Evolutionary conservation across 2,888 invertebrate species (phyloP), one percentile per base, ranked within the genome.

Genomic region (Apocheima hispidaria): DNA sequence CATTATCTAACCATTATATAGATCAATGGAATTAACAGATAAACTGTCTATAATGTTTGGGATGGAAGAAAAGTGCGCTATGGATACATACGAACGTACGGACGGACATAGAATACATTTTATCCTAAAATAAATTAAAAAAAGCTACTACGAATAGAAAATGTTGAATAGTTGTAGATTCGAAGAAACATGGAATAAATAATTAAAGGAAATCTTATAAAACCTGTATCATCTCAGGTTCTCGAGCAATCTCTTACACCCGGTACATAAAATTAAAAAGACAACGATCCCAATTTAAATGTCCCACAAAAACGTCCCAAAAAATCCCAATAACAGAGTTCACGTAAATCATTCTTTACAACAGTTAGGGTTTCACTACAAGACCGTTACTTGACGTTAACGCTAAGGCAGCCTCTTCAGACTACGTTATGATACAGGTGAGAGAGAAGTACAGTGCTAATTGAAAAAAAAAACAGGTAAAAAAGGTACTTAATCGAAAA

Each of bases 301-400:
- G 30, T 41, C 46, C 20, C 40, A 53, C 33, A 49, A 50, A 51
- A 40, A 58, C 26, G 23, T 35, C 33, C 23, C 30, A 21, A 43
- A 30, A 54, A 36, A 53, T 38, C 48, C 50, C 43, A 60, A 54
- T 54, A 54, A 59, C 52, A 53, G 46, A 48, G 48, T 54, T n/a
- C 23, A 56, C 56, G 61, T 61, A 61, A 61, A 61, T 61, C 61
- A 61, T 61, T 56, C 50, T 53, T 49, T 40, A 56, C 48, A 55
- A 51, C 60, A 38, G 59, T 53, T 53, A 56, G 40, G 61, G 60
- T 54, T 49, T 54, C 54, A 50, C 60, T 50, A 20, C 54, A 35
- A 20, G 4, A 50, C 60, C 60, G 56, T 61, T 61, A 56, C 52
- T 52, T 41, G 18, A 28, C 38, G 52, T 38, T 35, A 23, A 52